A percentile compares a stretch with the other conserved stretches of the same genome.
phyloP scores from a whole-genome alignment of 2,888 invertebrate species.

The Liopterus haemorrhoidalis region DNA sequence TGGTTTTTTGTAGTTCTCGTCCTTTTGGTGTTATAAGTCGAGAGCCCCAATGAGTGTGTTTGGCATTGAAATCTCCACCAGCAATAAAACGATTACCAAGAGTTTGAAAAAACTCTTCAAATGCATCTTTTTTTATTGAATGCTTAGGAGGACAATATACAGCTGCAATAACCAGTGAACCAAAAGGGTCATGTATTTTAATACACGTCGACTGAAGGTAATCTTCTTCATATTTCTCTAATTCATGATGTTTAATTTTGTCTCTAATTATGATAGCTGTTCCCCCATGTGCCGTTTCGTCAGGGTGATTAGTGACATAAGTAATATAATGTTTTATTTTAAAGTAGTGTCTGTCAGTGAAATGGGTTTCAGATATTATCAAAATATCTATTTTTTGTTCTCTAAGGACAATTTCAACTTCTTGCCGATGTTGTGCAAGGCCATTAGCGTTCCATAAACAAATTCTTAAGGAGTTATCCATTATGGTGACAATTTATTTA shows the following conservation, averaged over 20 bases:
- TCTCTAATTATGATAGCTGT: constrained; percentile 16
- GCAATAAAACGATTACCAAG: constrained; percentile 25
- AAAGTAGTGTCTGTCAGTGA: constrained; percentile 19
- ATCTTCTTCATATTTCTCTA: constrained; percentile 14
- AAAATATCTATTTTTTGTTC: too few species aligned
- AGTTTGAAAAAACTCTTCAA: constrained; percentile 21
- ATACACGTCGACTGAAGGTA: constrained; percentile 8
- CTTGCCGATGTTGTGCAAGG: too few species aligned
- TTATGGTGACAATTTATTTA: too few species aligned
- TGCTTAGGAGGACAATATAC: constrained; percentile 29
- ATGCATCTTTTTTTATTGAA: constrained; percentile 26
- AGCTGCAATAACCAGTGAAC: too few species aligned
- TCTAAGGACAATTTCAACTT: too few species aligned
- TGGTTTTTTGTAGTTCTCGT: constrained; percentile 16
- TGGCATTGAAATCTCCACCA: constrained; percentile 29
- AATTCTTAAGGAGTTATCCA: too few species aligned
- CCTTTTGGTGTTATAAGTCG: constrained; percentile 25
- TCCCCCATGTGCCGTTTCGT: constrained; percentile 17
- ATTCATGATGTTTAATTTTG: constrained; percentile 16
- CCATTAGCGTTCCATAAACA: too few species aligned
- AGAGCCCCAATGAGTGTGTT: constrained; percentile 29
- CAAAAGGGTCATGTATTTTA: constrained; percentile 11
- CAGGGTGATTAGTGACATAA: constrained; percentile 21
- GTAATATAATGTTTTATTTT: constrained; percentile 17
- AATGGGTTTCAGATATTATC: constrained; percentile 17